phyloP scores from a whole-genome alignment of 2,888 invertebrate genomes.

The Coleophora flavipennella region DNA sequence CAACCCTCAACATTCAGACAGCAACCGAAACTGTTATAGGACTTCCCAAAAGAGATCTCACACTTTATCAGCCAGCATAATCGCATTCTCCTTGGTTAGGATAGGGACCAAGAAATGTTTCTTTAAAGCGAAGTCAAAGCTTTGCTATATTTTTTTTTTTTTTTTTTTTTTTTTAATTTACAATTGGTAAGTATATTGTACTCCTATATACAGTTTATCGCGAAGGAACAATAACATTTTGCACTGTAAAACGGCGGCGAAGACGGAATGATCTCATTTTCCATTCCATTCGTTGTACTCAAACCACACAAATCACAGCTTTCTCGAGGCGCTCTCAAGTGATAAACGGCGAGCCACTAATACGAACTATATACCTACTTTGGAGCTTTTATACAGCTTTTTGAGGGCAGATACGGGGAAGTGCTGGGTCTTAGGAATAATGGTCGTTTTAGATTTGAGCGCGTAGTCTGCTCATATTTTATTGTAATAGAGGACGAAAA shows the following conservation, averaged over 20 bases:
- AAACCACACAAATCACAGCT: conserved; percentile 47
- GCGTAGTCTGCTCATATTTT: too few relatives aligned
- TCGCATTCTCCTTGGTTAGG: neutral
- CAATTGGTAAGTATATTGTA: too few relatives aligned
- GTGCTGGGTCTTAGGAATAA: too few relatives aligned
- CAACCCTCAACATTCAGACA: too few relatives aligned
- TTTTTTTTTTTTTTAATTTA: too few relatives aligned
- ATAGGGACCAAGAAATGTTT: neutral
- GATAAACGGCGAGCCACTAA: conserved; percentile 2
- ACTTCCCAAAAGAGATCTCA: neutral
- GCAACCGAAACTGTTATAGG: neutral
- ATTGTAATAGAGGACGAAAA: too few relatives aligned
- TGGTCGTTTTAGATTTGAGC: too few relatives aligned
- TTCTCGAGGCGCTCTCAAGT: conserved; percentile 12
- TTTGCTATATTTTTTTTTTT: too few relatives aligned
- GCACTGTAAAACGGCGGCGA: conserved; percentile 13
- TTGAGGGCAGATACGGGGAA: too few relatives aligned
- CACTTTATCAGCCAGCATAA: neutral
- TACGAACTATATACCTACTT: too few relatives aligned
- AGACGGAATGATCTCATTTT: conserved; percentile 51
- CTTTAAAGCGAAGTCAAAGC: neutral
- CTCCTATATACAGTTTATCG: neutral
- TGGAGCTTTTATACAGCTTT: too few relatives aligned
- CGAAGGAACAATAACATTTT: neutral
- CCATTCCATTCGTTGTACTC: conserved; percentile 49